Percentiles rank a stretch among this genome's conserved stretches.
Conservation (phyloP, 2,797 vertebrate genomes). For the Mycteria americana region DNA sequence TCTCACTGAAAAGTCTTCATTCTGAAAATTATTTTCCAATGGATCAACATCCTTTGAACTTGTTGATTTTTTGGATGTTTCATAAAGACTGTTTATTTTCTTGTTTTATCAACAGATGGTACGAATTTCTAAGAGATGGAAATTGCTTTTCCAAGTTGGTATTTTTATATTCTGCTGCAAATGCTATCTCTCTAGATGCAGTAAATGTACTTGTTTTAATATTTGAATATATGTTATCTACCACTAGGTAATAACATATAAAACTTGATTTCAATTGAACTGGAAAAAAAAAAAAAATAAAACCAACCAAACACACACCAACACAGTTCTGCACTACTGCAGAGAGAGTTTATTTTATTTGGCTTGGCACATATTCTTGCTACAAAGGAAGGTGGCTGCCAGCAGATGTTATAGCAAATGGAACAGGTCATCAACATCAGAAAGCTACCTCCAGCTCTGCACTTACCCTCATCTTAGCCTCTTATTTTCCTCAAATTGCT, state of each 20-base stretch:
- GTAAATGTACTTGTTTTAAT: background rate
- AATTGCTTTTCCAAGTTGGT: background rate
- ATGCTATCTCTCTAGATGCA: background rate
- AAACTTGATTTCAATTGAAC: background rate
- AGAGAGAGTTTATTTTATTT: background rate
- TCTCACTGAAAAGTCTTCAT: background rate
- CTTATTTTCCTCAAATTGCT: background rate
- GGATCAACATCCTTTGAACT: background rate
- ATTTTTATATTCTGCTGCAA: constrained; percentile 2
- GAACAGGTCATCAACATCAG: background rate
- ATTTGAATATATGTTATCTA: background rate
- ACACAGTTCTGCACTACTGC: background rate
- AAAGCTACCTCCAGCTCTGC: background rate
- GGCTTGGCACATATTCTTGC: background rate
- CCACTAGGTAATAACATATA: background rate
- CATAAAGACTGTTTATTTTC: background rate
- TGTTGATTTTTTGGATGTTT: background rate
- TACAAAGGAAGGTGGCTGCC: background rate
- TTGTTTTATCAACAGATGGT: constrained; percentile 1
- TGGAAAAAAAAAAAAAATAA: background rate
- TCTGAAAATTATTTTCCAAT: background rate
- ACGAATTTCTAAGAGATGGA: constrained; percentile 16
- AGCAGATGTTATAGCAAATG: background rate
- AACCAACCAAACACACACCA: background rate
- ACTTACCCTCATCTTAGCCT: background rate